These are phyloP conservation scores for Melanotus villosus DNA, from an alignment of 2,888 invertebrate genomes.

Conservation along the genomic window DNA sequence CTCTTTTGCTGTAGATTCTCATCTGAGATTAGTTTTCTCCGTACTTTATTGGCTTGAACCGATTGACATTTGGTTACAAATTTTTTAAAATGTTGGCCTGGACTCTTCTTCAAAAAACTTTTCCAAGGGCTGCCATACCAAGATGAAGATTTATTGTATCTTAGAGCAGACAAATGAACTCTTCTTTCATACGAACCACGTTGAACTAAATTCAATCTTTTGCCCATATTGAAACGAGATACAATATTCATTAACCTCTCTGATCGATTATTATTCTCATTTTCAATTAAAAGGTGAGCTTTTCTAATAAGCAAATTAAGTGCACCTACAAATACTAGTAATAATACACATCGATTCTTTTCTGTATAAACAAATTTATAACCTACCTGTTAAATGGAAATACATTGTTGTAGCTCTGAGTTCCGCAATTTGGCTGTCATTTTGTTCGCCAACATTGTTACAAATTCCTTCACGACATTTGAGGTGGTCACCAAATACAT, in stretches of 20 bases:
- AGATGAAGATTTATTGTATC: not conserved
- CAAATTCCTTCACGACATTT: not conserved
- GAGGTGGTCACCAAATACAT: too few relatives aligned
- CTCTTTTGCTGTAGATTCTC: too few relatives aligned
- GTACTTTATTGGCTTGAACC: too few relatives aligned
- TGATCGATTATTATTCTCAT: slow-evolving; percentile 33
- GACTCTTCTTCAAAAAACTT: not conserved
- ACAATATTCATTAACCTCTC: slow-evolving; percentile 34
- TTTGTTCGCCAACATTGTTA: not conserved
- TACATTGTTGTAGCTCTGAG: not conserved
- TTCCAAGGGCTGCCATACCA: not conserved
- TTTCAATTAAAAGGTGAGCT: slow-evolving; percentile 23
- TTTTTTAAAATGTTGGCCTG: too few relatives aligned
- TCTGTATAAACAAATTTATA: too few relatives aligned
- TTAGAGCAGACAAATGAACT: not conserved
- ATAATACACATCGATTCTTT: too few relatives aligned
- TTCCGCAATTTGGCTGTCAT: not conserved
- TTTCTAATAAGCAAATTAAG: too few relatives aligned
- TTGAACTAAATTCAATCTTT: slow-evolving; percentile 17
- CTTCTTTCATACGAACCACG: too few relatives aligned
- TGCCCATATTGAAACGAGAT: too few relatives aligned
- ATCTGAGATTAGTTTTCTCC: too few relatives aligned
- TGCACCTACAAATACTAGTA: slow-evolving; percentile 11
- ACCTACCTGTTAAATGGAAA: not conserved
- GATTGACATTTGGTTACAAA: too few relatives aligned